Percentiles rank a stretch among this genome's conserved stretches.
Evolutionary conservation across 2,113 vertebrate species (phyloP).

Genomic region (Pelvicachromis taeniatus): DNA sequence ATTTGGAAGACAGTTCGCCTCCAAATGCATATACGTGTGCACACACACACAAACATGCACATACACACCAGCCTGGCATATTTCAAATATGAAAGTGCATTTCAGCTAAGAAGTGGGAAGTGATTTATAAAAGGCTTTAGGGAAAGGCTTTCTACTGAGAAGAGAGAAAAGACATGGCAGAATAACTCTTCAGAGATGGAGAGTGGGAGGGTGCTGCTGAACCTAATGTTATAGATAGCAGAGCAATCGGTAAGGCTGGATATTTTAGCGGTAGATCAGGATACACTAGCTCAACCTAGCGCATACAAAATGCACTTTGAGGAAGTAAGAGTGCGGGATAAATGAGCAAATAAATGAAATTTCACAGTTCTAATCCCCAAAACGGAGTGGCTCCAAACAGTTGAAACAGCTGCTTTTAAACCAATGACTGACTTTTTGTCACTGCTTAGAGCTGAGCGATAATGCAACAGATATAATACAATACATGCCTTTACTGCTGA

Average conservation of each 20-base stretch:
- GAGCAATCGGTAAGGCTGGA: neutral
- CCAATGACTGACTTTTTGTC: neutral
- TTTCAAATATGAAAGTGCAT: constrained; percentile 61
- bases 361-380: neutral
- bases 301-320: constrained; percentile 14
- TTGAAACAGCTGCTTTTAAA: neutral
- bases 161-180: constrained; percentile 31
- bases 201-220: constrained; percentile 36
- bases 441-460: neutral
- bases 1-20: constrained; percentile 27
- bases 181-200: constrained; percentile 40
- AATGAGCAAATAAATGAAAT: neutral
- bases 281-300: neutral
- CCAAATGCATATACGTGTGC: neutral
- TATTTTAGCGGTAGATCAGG: constrained; percentile 4
- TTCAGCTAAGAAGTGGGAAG: constrained; percentile 59
- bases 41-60: neutral
- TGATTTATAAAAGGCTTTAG: constrained; percentile 64
- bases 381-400: neutral
- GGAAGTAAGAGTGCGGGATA: neutral
- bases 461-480: neutral
- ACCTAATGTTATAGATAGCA: constrained; percentile 42
- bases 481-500: neutral
- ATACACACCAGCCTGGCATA: constrained; percentile 2
- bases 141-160: constrained; percentile 43